Evolutionary conservation across 2,888 invertebrate genomes (phyloP).

Genomic region (Orthosia incerta): DNA sequence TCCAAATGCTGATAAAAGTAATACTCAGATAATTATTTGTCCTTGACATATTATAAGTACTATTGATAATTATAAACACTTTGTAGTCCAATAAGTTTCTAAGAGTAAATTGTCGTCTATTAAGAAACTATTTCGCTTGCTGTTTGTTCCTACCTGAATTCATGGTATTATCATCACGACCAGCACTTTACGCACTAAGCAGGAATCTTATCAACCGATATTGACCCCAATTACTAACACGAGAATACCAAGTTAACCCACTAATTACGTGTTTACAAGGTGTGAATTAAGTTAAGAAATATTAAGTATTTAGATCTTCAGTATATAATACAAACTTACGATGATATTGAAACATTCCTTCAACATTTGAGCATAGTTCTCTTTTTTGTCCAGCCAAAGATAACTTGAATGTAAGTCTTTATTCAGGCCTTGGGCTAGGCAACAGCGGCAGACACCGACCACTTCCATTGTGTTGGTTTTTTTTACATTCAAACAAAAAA

Average conservation of each 20-base stretch:
- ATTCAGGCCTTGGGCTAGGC: slow-evolving; percentile 70
- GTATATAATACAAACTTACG: slow-evolving; percentile 70
- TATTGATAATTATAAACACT: background rate
- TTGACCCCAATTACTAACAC: background rate
- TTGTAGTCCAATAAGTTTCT: background rate
- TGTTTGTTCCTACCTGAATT: background rate
- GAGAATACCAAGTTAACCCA: background rate
- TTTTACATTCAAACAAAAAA: slow-evolving; percentile 31
- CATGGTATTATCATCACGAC: slow-evolving; percentile 10
- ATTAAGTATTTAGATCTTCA: background rate
- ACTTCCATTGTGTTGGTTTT: slow-evolving; percentile 53
- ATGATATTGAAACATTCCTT: slow-evolving; percentile 81
- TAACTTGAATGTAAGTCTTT: slow-evolving; percentile 77
- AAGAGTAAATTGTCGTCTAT: background rate
- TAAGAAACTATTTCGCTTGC: slow-evolving; percentile 17
- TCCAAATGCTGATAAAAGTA: background rate
- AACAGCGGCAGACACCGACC: slow-evolving; percentile 61
- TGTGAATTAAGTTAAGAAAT: background rate
- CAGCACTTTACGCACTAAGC: background rate
- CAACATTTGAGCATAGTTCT: slow-evolving; percentile 82
- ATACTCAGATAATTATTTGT: background rate
- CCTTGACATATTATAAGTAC: slow-evolving; percentile 20
- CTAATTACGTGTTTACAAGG: background rate
- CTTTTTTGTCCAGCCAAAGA: slow-evolving; percentile 75
- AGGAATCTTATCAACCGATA: background rate